A percentile compares a stretch with the other conserved stretches of the same genome.
phyloP scores from a whole-genome alignment of 2,113 vertebrate species.

The Gorsachius goisagi region DNA sequence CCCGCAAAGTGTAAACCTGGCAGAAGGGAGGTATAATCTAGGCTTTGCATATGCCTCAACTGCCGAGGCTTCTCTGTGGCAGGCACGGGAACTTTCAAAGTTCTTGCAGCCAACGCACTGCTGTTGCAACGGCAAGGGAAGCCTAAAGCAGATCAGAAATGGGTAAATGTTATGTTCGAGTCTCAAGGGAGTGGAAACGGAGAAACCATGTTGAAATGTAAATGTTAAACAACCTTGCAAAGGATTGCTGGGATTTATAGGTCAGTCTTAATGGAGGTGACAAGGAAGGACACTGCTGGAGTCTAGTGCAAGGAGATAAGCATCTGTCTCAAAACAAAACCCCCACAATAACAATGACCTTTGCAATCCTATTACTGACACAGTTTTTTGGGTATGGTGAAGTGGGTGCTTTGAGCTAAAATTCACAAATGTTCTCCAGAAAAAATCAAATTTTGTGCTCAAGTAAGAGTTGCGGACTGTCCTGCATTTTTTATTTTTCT shows the following conservation, averaged over 20 bases:
- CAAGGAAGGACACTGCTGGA: background rate
- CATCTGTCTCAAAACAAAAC: background rate
- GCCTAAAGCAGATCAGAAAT: background rate
- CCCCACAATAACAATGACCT: background rate
- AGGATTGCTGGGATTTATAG: background rate
- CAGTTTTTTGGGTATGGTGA: background rate
- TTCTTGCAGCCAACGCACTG: background rate
- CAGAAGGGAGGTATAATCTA: background rate
- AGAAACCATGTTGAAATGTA: background rate
- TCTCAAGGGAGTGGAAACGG: background rate
- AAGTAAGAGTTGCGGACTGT: background rate
- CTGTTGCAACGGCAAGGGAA: background rate
- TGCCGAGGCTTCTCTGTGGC: background rate
- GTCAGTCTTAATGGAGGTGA: background rate
- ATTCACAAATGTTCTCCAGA: background rate
- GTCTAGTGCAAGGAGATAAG: background rate
- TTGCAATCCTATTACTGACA: background rate
- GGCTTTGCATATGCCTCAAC: background rate
- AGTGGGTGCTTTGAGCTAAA: background rate
- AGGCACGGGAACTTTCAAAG: background rate
- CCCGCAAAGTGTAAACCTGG: background rate
- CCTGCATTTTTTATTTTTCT: background rate
- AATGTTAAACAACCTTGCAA: background rate
- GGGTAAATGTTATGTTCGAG: background rate
- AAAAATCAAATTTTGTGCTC: background rate